These are phyloP conservation scores for Tinea semifulvella DNA, from an alignment of 2,888 invertebrate species.

Conservation along the genomic window DNA sequence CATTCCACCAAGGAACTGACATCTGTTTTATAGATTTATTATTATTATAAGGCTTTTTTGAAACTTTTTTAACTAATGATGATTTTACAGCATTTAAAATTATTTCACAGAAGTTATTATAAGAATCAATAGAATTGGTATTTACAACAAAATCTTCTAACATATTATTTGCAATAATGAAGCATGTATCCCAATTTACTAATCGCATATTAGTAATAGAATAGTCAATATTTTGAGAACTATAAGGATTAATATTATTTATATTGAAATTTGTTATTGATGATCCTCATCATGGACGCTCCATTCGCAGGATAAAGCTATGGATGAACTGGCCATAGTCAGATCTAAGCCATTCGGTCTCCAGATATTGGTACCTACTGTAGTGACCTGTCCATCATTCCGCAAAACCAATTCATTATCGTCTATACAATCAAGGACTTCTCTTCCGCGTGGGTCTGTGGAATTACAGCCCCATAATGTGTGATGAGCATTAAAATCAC, in stretches of 20 bases:
- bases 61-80: too few relatives aligned
- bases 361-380: background rate
- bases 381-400: background rate
- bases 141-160: too few relatives aligned
- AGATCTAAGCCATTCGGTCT: background rate
- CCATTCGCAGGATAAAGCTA: background rate
- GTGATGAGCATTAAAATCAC: background rate
- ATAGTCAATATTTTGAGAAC: too few relatives aligned
- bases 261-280: background rate
- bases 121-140: too few relatives aligned
- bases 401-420: background rate
- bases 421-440: background rate
- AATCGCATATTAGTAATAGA: too few relatives aligned
- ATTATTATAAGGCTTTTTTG: background rate
- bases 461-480: background rate
- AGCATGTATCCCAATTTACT: too few relatives aligned
- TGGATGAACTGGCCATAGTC: background rate
- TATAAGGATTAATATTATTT: too few relatives aligned
- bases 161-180: too few relatives aligned
- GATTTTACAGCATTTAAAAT: background rate
- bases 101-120: constrained; percentile 1
- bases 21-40: background rate
- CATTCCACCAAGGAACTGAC: background rate
- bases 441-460: background rate
- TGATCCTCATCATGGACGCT: too few relatives aligned